phyloP scores from a whole-genome alignment of 2,113 vertebrate species.

The Trinectes maculatus region DNA sequence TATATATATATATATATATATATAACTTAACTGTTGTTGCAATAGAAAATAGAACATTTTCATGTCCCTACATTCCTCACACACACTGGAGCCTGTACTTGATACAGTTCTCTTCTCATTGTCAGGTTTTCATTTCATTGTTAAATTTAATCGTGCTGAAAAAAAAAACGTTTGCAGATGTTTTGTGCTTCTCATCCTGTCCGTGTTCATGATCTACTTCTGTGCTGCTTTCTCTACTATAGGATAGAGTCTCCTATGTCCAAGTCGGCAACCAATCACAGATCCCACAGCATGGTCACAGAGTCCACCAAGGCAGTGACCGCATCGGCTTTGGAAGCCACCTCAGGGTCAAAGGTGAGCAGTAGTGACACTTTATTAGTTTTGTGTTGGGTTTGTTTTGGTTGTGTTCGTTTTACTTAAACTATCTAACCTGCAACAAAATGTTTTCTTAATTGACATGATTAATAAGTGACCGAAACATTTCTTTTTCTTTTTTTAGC shows the following conservation, averaged over 20 bases:
- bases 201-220: slow-evolving; percentile 18
- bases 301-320: slow-evolving; percentile 88
- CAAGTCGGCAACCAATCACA: slow-evolving; percentile 88
- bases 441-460: background rate
- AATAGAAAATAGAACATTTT: no score
- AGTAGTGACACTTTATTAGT: slow-evolving; percentile 2
- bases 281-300: slow-evolving; percentile 94
- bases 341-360: slow-evolving; percentile 87
- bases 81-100: no score
- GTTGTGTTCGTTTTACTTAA: background rate
- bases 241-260: slow-evolving; percentile 91
- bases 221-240: slow-evolving; percentile 23
- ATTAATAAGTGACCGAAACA: background rate
- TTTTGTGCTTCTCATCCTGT: slow-evolving; percentile 18
- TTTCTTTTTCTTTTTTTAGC: background rate
- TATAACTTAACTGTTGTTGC: no score
- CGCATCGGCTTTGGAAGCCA: slow-evolving; percentile 83
- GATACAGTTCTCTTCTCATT: no score
- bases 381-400: background rate
- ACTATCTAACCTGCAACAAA: background rate
- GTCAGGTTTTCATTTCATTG: no score
- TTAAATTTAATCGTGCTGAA: no score
- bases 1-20: no score
- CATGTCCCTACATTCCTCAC: no score
- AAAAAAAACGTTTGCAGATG: no score